These are phyloP conservation scores for Cercocebus atys DNA, from an alignment of 2,113 vertebrate species.

Conservation along the genomic window DNA sequence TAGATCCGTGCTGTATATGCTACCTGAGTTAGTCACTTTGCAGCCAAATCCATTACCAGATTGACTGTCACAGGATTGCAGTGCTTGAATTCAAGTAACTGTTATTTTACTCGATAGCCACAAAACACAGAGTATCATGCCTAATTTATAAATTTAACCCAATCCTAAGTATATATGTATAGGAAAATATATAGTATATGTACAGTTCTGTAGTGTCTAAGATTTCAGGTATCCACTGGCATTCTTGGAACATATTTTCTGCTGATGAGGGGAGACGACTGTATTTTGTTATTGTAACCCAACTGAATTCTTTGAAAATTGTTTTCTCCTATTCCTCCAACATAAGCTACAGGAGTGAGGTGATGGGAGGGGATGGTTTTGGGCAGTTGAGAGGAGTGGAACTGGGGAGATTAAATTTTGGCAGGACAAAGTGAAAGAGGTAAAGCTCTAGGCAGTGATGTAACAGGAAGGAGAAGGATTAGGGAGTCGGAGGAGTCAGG, in stretches of 20 bases:
- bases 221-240: neutral
- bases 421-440: neutral
- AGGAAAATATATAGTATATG: neutral
- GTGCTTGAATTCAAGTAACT: neutral
- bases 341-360: neutral
- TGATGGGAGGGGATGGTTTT: neutral
- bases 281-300: neutral
- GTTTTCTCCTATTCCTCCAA: neutral
- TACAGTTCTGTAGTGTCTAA: neutral
- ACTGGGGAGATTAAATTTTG: neutral
- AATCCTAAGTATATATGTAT: neutral
- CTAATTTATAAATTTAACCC: neutral
- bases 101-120: neutral
- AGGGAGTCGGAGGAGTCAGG: too few species aligned
- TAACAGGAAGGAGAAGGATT: neutral
- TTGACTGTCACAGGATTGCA: neutral
- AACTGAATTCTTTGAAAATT: neutral
- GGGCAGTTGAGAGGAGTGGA: too few species aligned
- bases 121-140: neutral
- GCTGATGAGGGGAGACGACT: neutral
- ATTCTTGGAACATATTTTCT: neutral
- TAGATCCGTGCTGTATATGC: neutral
- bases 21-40: neutral
- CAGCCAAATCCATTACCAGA: neutral
- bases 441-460: neutral